These are phyloP conservation scores for Eristalinus sepulchralis DNA, from an alignment of 2,888 invertebrate species.

Conservation along the genomic window DNA sequence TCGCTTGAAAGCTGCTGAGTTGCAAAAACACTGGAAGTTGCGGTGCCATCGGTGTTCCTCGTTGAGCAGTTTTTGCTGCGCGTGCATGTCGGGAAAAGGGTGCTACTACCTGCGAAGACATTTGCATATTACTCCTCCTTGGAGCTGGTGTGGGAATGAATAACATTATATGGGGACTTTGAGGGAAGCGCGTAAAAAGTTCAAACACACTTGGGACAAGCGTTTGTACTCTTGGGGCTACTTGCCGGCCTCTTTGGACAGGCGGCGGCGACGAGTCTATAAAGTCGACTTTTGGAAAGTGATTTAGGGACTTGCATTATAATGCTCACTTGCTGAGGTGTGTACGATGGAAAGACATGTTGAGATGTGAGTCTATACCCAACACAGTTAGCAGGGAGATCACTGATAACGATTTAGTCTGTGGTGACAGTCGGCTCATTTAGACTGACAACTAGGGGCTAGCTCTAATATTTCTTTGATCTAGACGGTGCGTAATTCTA, in stretches of 20 bases:
- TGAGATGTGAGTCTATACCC: too few relatives aligned
- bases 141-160: constrained; percentile 16
- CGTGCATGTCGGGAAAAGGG: neutral
- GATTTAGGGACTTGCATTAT: neutral
- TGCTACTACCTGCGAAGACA: neutral
- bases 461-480: too few relatives aligned
- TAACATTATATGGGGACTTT: constrained; percentile 37
- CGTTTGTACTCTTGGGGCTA: constrained; percentile 5
- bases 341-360: neutral
- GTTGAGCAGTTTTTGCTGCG: constrained; percentile 18
- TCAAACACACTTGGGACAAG: constrained; percentile 37
- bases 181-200: constrained; percentile 30
- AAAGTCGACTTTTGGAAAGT: neutral
- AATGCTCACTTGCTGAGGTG: neutral
- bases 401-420: too few relatives aligned
- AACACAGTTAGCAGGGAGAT: too few relatives aligned
- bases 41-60: constrained; percentile 29
- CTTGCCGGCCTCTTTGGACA: neutral
- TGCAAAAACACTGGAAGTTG: constrained; percentile 55
- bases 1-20: constrained; percentile 64
- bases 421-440: too few relatives aligned
- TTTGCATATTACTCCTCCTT: constrained; percentile 56
- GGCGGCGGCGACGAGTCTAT: neutral
- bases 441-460: too few relatives aligned
- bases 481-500: too few relatives aligned